Base-by-base conservation (phyloP, 1,140 invertebrate species). In the Drosophila carrolli region DNA sequence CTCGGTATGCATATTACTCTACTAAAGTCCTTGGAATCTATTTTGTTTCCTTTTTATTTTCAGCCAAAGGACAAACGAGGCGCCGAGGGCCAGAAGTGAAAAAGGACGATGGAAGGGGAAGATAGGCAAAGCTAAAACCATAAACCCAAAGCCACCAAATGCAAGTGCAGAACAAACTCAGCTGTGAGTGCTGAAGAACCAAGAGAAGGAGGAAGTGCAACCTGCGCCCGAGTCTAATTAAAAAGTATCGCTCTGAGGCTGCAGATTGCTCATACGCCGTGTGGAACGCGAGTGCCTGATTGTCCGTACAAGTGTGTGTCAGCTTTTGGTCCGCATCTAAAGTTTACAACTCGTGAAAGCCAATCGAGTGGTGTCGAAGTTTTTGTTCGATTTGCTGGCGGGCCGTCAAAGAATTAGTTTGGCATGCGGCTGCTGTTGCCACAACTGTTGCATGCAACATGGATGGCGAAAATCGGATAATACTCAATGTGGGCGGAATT, bases 401-500 rank as follows among this genome's bases (percentile, higher is more conserved):
- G 54, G 61, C 47, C 43, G 32, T 60, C 63, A 50, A 55, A 60
- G 57, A 66, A 72, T 65, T 47, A 59, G 53, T 51, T 72, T 72
- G 88, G 90, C 65, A 92, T 88, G 84, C 84, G 72, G 84, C 84
- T 90, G 84, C 74, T 84, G 75, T 74, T 81, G 46, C 66, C 71
- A 71, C 78, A 67, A 85, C 72, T 90, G 84, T 90, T 91, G 82
- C 78, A 80, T 89, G 91, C 91, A 93, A 92, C 86, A 97, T 97
- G 96, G 96, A 97, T 94, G 95, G 96, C 75, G 97, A 98, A 93
- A 97, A 99, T 94, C 95, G 98, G 91, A 98, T 99, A 76, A 97
- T 99, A 91, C 95, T 99, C 77, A 99, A 99, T 94, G 97, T 99
- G 80, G 98, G 98, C 60, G 98, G 98, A 46, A 98, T 99, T 92